Evolutionary conservation across 2,113 vertebrate genomes (phyloP).

Genomic region (Protomyctophum bolini): DNA sequence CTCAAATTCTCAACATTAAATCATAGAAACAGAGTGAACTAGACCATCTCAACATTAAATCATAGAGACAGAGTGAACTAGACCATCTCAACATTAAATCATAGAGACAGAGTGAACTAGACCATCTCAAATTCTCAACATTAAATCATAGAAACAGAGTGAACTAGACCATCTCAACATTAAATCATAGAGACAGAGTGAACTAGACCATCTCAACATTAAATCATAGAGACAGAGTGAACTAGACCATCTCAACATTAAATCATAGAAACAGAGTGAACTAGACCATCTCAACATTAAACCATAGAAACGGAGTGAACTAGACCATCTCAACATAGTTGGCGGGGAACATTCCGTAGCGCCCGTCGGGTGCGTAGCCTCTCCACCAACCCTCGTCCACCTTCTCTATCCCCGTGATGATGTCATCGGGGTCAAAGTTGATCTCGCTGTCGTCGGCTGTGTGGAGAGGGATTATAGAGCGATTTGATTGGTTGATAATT

Average conservation of each 20-base stretch:
- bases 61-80: slow-evolving; percentile 37
- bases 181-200: no score
- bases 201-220: slow-evolving; percentile 81
- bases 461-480: not conserved
- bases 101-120: slow-evolving; percentile 34
- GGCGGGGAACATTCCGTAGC: slow-evolving; percentile 91
- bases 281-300: no score
- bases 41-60: slow-evolving; percentile 85
- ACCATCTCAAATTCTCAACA: slow-evolving; percentile 84
- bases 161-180: slow-evolving; percentile 81
- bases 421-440: slow-evolving; percentile 91
- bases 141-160: no score
- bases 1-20: no score
- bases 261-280: no score
- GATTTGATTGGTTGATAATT: no score
- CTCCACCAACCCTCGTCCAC: slow-evolving; percentile 96
- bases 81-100: slow-evolving; percentile 85
- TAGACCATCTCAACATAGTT: slow-evolving; percentile 88
- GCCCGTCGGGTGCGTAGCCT: slow-evolving; percentile 82
- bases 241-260: slow-evolving; percentile 81
- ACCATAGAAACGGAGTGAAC: not conserved
- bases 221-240: no score
- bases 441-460: slow-evolving; percentile 90
- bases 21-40: no score
- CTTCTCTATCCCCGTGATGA: slow-evolving; percentile 91